Evolutionary conservation across 1,140 invertebrate species (phyloP).

Genomic region (Leptinotarsa lineolata): DNA sequence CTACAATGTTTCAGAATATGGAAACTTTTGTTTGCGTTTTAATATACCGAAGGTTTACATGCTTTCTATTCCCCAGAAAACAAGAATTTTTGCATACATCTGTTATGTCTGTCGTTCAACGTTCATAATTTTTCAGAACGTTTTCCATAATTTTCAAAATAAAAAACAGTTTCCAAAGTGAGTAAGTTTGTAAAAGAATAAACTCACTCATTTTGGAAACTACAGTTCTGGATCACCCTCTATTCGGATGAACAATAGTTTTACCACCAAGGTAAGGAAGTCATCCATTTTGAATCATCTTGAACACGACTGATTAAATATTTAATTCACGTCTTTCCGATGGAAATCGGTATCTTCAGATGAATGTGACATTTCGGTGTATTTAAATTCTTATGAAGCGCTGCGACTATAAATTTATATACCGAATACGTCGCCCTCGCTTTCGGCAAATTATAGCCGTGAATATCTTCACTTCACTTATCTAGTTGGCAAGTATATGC

Average conservation of each 20-base stretch:
- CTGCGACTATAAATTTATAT: slow-evolving; percentile 40
- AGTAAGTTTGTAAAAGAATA: background rate
- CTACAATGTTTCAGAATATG: too few species aligned
- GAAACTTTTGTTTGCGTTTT: too few species aligned
- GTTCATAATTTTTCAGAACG: too few species aligned
- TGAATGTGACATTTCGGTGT: slow-evolving; percentile 51
- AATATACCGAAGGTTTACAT: background rate
- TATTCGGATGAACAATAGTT: too few species aligned
- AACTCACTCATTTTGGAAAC: too few species aligned
- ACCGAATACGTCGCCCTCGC: slow-evolving; percentile 49
- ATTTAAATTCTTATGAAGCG: slow-evolving; percentile 53
- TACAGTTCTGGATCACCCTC: too few species aligned
- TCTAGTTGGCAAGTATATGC: slow-evolving; percentile 49
- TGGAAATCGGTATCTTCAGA: slow-evolving; percentile 54
- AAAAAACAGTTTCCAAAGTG: background rate
- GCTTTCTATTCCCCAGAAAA: background rate
- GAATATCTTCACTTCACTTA: slow-evolving; percentile 53
- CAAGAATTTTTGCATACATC: background rate
- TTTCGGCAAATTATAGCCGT: slow-evolving; percentile 50
- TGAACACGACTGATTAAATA: background rate
- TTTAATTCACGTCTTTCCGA: slow-evolving; percentile 40
- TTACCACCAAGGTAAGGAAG: too few species aligned
- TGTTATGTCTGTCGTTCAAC: too few species aligned
- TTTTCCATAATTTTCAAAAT: background rate
- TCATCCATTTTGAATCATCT: too few species aligned